phyloP scores from a whole-genome alignment of 2,797 vertebrate genomes.

The Siniperca undulata region DNA sequence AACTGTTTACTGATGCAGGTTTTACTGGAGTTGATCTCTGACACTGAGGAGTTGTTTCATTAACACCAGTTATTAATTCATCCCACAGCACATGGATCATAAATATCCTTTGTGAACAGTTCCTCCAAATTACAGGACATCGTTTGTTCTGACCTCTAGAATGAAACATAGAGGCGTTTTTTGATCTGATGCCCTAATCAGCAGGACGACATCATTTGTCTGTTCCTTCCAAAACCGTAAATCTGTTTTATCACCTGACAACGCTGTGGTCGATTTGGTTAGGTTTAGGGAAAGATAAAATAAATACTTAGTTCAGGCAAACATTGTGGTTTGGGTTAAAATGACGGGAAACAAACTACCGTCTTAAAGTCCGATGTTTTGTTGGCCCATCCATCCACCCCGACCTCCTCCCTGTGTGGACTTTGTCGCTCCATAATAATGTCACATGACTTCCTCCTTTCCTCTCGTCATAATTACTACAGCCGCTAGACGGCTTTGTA shows the following conservation, averaged over 20 bases:
- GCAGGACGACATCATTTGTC: not conserved
- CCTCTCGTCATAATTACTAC: not conserved
- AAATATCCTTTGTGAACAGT: not conserved
- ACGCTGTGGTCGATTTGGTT: not conserved
- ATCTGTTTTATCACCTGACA: not conserved
- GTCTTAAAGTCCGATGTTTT: not conserved
- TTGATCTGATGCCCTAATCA: not conserved
- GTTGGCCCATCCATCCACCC: not conserved
- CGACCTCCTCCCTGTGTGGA: not conserved
- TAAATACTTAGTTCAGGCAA: not conserved
- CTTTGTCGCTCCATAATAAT: not conserved
- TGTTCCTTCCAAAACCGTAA: not conserved
- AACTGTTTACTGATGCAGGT: constrained; percentile 25
- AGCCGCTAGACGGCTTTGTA: not conserved
- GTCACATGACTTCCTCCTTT: not conserved
- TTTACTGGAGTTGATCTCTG: constrained; percentile 1
- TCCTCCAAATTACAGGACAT: not conserved
- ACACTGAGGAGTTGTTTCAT: constrained; percentile 13
- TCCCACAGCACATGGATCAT: constrained; percentile 1
- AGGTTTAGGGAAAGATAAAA: not conserved
- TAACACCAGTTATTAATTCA: not conserved
- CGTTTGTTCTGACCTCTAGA: not conserved
- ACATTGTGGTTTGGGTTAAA: not conserved
- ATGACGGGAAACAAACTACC: not conserved
- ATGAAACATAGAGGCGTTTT: not conserved